Percentiles rank a stretch among this genome's conserved stretches.
Evolutionary conservation across 2,888 invertebrate genomes (phyloP).

Genomic region (Epsilonema sp.): DNA sequence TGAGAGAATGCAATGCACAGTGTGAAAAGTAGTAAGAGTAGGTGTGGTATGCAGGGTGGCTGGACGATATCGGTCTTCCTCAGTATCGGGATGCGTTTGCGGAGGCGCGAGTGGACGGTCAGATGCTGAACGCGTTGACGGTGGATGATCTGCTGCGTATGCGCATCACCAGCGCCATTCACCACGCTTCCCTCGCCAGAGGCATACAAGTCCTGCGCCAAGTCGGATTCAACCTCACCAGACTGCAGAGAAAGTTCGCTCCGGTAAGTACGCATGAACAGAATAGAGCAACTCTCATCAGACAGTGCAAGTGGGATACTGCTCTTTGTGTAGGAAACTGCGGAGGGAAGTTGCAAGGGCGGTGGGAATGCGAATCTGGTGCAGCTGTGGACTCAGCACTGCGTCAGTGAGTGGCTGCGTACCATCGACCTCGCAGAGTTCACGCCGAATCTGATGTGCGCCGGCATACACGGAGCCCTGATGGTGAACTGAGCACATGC

Average conservation of each 20-base stretch:
- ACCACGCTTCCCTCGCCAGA: constrained; percentile 59
- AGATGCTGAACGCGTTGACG: constrained; percentile 68
- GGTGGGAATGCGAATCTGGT: constrained; percentile 21
- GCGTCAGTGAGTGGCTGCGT: constrained; percentile 97
- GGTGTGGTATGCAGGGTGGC: constrained; percentile 45
- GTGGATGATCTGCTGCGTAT: constrained; percentile 42
- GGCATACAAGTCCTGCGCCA: constrained; percentile 57
- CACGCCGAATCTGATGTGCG: constrained; percentile 80
- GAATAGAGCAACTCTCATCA: constrained; percentile 10
- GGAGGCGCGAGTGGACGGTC: constrained; percentile 59
- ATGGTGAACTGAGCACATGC: constrained; percentile 48
- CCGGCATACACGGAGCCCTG: constrained; percentile 78
- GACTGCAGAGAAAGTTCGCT: constrained; percentile 41
- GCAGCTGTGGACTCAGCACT: constrained; percentile 52
- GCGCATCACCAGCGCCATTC: constrained; percentile 67
- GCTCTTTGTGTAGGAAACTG: background rate
- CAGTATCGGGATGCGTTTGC: constrained; percentile 78
- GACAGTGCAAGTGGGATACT: background rate
- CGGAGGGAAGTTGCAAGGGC: background rate
- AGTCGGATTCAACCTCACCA: constrained; percentile 57
- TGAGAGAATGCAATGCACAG: background rate
- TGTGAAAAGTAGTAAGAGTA: background rate
- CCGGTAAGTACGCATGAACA: constrained; percentile 14
- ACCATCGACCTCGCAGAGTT: constrained; percentile 92
- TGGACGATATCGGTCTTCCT: constrained; percentile 87